Base-by-base conservation (phyloP, 23 tunicate genomes). In the Ascidia mentula region DNA sequence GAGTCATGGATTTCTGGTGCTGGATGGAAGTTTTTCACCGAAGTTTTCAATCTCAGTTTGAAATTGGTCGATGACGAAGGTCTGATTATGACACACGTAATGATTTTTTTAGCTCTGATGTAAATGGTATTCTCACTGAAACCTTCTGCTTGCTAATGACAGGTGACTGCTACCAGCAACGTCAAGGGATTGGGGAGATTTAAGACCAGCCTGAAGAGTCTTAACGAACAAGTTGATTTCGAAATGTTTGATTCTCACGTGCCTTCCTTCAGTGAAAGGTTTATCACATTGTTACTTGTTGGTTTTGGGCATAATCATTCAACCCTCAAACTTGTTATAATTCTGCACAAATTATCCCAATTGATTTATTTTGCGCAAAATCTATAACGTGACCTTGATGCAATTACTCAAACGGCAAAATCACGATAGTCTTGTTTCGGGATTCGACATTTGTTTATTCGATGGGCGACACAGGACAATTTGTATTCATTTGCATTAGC, bases 1-100 rank as follows among this genome's bases (percentile, higher is more conserved):
- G 65, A 53, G 24, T 53, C 65, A 9, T 53, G 65, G 65, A 4
- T 70, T 35, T 34, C 38, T 70, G 74, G 38, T 34, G 74, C 38
- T 5, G 74, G 38, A 1, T 70, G 74, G 34, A 70, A 32, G 32
- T 70, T 70, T 70, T 70, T 18, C 35, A 34, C 31, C 5, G 36
- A 70, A 20, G 74, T 70, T 70, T 70, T 34, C 32, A 70, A 70
- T 31, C 13, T 17, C 39, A 32, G 74, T 70, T 31, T 70, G 32
- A 70, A 70, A 70, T 6, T 70, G 6, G 74, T 70, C 7, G 38
- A 70, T 28, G 30, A 9, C 2, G 74, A 34, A 18, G 74, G 74
- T 28, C 17, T 70, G 6, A 70, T 70, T 34, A 70, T 70, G 74
- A 70, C 74, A 28, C 74, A 70, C 39, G 74, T 70, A 70, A 70